A percentile compares a stretch with the other conserved stretches of the same genome.
These are phyloP conservation scores for Drosophila flavopinicola DNA, from an alignment of 2,888 invertebrate species.

Conservation along the genomic window DNA sequence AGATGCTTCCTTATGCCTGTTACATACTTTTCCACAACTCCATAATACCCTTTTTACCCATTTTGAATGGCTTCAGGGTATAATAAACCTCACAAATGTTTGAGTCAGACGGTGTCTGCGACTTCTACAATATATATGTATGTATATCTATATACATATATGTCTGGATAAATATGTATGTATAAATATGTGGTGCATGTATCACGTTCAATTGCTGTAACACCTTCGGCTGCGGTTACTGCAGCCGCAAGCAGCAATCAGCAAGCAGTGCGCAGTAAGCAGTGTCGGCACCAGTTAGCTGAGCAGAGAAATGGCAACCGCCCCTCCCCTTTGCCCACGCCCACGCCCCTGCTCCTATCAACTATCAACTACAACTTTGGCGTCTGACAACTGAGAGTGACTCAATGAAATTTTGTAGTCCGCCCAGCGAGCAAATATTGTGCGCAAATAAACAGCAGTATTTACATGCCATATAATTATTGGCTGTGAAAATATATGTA, in stretches of 20 bases:
- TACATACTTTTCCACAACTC: too few relatives aligned
- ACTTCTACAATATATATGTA: conserved; percentile 11
- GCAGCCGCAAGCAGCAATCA: not conserved
- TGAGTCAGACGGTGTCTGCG: conserved; percentile 24
- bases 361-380: not conserved
- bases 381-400: conserved; percentile 40
- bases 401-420: conserved; percentile 51
- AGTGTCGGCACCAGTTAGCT: conserved; percentile 11
- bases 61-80: too few relatives aligned
- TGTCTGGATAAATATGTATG: not conserved
- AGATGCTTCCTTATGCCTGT: too few relatives aligned
- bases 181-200: conserved; percentile 7
- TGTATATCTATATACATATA: not conserved
- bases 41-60: too few relatives aligned
- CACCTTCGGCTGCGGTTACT: conserved; percentile 42
- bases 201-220: conserved; percentile 35
- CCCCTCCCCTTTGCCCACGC: not conserved
- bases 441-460: too few relatives aligned
- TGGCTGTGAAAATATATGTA: too few relatives aligned
- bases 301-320: conserved; percentile 18
- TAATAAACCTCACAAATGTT: too few relatives aligned
- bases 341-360: not conserved
- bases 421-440: conserved; percentile 33
- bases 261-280: not conserved
- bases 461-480: not conserved